Evolutionary conservation across 2,888 invertebrate genomes (phyloP).

Genomic region (Cryptops parisi): DNA sequence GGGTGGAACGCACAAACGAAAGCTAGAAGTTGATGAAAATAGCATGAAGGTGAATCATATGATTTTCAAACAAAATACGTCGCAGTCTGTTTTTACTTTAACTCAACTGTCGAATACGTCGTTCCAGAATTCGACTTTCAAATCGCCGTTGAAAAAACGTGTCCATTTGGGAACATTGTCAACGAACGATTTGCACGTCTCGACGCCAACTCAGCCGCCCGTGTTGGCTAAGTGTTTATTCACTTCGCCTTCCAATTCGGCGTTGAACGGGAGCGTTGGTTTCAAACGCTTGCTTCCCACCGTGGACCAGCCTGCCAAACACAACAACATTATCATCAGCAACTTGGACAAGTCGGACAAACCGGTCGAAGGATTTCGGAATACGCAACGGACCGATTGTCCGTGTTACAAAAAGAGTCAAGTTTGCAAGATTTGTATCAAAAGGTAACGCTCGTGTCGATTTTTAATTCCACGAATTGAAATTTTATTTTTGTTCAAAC

Average conservation of each 20-base stretch:
- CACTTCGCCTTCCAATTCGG: neutral
- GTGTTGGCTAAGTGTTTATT: neutral
- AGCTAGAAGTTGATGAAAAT: no score
- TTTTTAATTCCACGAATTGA: neutral
- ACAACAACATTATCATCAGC: neutral
- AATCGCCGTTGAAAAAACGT: neutral
- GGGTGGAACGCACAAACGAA: neutral
- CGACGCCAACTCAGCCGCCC: neutral
- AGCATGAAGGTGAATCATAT: no score
- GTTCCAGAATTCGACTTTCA: no score
- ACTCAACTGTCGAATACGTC: no score
- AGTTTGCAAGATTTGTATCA: slow-evolving; percentile 51
- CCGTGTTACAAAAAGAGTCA: slow-evolving; percentile 49
- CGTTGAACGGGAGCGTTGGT: neutral
- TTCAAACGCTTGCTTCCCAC: neutral
- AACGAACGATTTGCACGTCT: neutral
- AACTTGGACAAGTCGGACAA: neutral
- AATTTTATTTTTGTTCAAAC: neutral
- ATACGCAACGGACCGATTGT: slow-evolving; percentile 39
- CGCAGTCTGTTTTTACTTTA: no score
- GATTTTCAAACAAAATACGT: no score
- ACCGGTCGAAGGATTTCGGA: neutral
- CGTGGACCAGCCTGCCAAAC: neutral
- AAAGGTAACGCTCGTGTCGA: slow-evolving; percentile 37
- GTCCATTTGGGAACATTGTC: neutral